A percentile compares a stretch with the other conserved stretches of the same genome.
Evolutionary conservation across 1,140 invertebrate species (phyloP).

Genomic region (Brachionus paranguensis): DNA sequence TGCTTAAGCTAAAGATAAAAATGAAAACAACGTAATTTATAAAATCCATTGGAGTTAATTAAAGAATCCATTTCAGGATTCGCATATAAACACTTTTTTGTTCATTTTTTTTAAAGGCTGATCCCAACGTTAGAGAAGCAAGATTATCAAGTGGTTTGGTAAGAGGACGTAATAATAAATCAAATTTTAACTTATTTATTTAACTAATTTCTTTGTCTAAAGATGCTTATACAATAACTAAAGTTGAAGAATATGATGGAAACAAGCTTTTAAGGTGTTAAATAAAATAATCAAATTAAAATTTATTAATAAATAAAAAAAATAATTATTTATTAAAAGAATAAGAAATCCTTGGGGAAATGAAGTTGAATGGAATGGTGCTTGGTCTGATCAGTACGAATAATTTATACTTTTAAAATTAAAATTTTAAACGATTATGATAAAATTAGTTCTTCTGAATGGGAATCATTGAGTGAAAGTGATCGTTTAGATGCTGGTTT

Average conservation of each 20-base stretch:
- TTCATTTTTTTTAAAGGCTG: conserved; percentile 2
- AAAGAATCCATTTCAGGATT: too few species aligned
- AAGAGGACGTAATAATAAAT: not conserved
- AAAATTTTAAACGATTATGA: too few species aligned
- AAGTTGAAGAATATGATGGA: conserved; percentile 1
- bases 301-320: not conserved
- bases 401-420: too few species aligned
- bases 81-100: not conserved
- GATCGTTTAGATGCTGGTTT: conserved; percentile 78
- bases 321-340: not conserved
- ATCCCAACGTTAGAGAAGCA: conserved; percentile 36
- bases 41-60: too few species aligned
- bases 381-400: not conserved
- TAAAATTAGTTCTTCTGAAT: conserved; percentile 53
- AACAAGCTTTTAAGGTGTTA: not conserved
- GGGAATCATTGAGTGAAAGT: conserved; percentile 80
- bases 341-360: conserved; percentile 88
- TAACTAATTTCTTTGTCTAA: not conserved
- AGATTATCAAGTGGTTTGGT: conserved; percentile 16
- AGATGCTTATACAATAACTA: conserved; percentile 40
- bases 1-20: too few species aligned
- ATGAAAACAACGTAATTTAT: too few species aligned
- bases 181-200: not conserved
- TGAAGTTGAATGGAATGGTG: conserved; percentile 94
- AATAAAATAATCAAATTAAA: not conserved